Percentiles rank a stretch among this genome's conserved stretches.
These are phyloP conservation scores for Drosophila multiciliata DNA, from an alignment of 2,888 invertebrate species.

Conservation along the genomic window DNA sequence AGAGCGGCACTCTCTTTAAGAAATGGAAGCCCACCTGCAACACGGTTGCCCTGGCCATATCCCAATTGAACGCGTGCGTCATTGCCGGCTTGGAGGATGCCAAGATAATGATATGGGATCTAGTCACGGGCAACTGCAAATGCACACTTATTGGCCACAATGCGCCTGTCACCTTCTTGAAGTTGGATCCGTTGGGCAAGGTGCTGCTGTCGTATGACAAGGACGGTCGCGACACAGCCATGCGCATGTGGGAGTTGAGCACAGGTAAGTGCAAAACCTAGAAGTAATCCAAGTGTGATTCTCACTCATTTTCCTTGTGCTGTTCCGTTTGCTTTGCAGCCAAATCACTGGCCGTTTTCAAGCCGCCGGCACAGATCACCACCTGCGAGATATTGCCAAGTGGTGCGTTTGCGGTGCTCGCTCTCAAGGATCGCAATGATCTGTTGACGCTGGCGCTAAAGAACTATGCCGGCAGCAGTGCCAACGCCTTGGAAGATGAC, in stretches of 20 bases:
- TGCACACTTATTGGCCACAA: constrained; percentile 92
- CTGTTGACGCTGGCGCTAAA: constrained; percentile 88
- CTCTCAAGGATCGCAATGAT: constrained; percentile 88
- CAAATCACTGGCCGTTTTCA: constrained; percentile 91
- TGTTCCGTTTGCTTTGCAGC: constrained; percentile 86
- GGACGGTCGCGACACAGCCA: constrained; percentile 89
- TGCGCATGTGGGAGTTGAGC: constrained; percentile 92
- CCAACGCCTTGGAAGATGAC: constrained; percentile 76
- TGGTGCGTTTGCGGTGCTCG: constrained; percentile 89
- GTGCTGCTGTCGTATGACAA: constrained; percentile 91
- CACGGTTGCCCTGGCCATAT: constrained; percentile 93
- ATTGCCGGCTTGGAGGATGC: constrained; percentile 93
- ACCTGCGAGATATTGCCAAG: constrained; percentile 92
- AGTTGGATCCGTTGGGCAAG: constrained; percentile 90
- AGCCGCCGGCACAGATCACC: constrained; percentile 90
- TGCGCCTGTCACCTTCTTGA: constrained; percentile 90
- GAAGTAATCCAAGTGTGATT: not conserved
- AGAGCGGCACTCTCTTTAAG: constrained; percentile 95
- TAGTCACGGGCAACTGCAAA: constrained; percentile 93
- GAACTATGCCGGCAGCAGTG: constrained; percentile 79
- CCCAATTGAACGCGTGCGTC: constrained; percentile 92
- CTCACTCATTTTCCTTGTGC: not conserved
- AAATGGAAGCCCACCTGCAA: constrained; percentile 95
- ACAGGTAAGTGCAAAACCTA: constrained; percentile 86
- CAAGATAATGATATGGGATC: constrained; percentile 93